These are phyloP conservation scores for Sebastiscus tertius DNA, from an alignment of 2,797 vertebrate species.

Conservation along the genomic window DNA sequence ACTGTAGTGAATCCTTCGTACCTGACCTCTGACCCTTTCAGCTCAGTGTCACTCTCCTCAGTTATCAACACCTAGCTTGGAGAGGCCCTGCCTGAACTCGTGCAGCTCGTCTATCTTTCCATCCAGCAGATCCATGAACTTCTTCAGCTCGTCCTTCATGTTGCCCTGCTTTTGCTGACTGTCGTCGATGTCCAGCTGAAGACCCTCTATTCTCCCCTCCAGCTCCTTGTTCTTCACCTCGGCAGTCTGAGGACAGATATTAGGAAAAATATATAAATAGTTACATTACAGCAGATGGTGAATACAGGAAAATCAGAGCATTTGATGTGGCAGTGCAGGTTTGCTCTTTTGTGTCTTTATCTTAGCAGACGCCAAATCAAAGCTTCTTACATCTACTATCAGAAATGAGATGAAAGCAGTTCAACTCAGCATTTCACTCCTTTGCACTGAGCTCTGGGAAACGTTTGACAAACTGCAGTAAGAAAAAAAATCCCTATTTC, in stretches of 20 bases:
- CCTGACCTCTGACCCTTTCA: conserved; percentile 61
- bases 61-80: conserved; percentile 91
- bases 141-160: conserved; percentile 94
- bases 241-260: conserved; percentile 81
- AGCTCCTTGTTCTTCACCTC: conserved; percentile 90
- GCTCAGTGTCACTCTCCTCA: conserved; percentile 71
- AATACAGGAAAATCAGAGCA: background rate
- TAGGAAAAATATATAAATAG: background rate
- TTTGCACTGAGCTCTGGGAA: background rate
- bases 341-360: background rate
- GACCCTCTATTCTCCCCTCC: conserved; percentile 85
- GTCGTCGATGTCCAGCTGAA: conserved; percentile 90
- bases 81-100: conserved; percentile 94
- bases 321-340: background rate
- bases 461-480: background rate
- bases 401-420: background rate
- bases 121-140: conserved; percentile 94
- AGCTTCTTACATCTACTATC: background rate
- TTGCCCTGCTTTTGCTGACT: conserved; percentile 89
- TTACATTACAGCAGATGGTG: background rate
- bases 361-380: background rate
- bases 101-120: conserved; percentile 97
- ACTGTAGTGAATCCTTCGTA: conserved; percentile 62
- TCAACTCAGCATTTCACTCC: background rate
- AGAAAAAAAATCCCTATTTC: background rate